These are phyloP conservation scores for Tipula lateralis DNA, from an alignment of 2,888 invertebrate genomes.

Conservation along the genomic window DNA sequence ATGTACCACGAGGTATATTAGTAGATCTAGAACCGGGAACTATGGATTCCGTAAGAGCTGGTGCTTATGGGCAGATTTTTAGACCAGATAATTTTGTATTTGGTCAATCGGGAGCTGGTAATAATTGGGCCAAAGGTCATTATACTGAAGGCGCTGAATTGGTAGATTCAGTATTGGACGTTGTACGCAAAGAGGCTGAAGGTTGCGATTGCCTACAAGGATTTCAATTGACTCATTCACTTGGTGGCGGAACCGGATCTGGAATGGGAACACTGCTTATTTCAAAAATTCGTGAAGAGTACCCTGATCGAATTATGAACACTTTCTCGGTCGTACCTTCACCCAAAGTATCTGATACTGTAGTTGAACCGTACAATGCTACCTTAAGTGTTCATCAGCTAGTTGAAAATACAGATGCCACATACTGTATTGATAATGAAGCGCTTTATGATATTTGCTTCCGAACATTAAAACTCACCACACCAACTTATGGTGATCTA, in stretches of 20 bases:
- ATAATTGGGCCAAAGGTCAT: slow-evolving; percentile 88
- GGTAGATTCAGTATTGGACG: slow-evolving; percentile 79
- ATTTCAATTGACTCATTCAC: slow-evolving; percentile 74
- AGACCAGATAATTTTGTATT: slow-evolving; percentile 95
- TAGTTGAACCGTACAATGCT: slow-evolving; percentile 80
- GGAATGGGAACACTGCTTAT: slow-evolving; percentile 84
- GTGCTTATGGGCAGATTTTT: slow-evolving; percentile 91
- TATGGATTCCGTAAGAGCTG: slow-evolving; percentile 94
- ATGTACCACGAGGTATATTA: slow-evolving; percentile 88
- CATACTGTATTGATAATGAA: slow-evolving; percentile 89
- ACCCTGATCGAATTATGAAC: slow-evolving; percentile 81
- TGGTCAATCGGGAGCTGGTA: slow-evolving; percentile 79
- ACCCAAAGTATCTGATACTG: slow-evolving; percentile 66
- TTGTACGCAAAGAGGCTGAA: slow-evolving; percentile 81
- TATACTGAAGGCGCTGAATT: slow-evolving; percentile 90
- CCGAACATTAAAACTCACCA: slow-evolving; percentile 79
- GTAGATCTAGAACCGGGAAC: slow-evolving; percentile 96
- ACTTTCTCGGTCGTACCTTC: slow-evolving; percentile 81
- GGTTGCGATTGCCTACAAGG: slow-evolving; percentile 88
- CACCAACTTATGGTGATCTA: slow-evolving; percentile 88
- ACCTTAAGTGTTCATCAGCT: slow-evolving; percentile 83
- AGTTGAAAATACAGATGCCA: slow-evolving; percentile 87
- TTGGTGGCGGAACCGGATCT: slow-evolving; percentile 85
- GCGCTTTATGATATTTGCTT: slow-evolving; percentile 91
- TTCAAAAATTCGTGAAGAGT: slow-evolving; percentile 84